Evolutionary conservation across 2,797 vertebrate species (phyloP).

Genomic region (Aythya fuligula): DNA sequence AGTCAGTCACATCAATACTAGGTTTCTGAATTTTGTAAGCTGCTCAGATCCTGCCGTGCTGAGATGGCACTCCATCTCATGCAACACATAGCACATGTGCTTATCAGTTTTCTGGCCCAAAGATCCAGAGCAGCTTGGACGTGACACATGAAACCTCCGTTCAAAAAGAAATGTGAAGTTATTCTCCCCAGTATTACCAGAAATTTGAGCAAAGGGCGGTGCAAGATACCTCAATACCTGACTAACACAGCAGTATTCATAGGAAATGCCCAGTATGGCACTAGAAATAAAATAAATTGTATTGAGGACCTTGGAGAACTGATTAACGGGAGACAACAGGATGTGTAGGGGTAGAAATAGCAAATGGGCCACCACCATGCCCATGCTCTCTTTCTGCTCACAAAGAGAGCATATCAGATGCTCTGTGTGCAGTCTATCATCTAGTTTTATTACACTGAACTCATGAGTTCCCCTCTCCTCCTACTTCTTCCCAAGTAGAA

Average conservation of each 20-base stretch:
- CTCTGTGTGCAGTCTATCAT: not conserved
- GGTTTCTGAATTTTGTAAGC: not conserved
- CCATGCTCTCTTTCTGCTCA: not conserved
- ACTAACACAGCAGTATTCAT: not conserved
- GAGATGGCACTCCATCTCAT: not conserved
- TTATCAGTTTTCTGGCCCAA: not conserved
- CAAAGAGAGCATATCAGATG: not conserved
- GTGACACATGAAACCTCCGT: not conserved
- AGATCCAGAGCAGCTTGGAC: not conserved
- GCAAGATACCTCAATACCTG: not conserved
- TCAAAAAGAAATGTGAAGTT: not conserved
- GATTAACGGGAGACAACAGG: not conserved
- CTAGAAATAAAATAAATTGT: not conserved
- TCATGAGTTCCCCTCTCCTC: not conserved
- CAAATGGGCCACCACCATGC: fast-evolving
- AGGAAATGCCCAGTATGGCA: not conserved
- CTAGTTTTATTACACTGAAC: not conserved
- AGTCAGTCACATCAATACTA: not conserved
- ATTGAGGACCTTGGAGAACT: not conserved
- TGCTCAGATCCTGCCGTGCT: not conserved
- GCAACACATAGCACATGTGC: not conserved
- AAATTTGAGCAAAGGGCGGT: not conserved
- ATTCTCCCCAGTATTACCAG: not conserved
- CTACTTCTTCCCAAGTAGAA: not conserved
- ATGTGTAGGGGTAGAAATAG: not conserved